These are phyloP conservation scores for Catocala fraxini DNA, from an alignment of 2,888 invertebrate genomes.

Conservation along the genomic window DNA sequence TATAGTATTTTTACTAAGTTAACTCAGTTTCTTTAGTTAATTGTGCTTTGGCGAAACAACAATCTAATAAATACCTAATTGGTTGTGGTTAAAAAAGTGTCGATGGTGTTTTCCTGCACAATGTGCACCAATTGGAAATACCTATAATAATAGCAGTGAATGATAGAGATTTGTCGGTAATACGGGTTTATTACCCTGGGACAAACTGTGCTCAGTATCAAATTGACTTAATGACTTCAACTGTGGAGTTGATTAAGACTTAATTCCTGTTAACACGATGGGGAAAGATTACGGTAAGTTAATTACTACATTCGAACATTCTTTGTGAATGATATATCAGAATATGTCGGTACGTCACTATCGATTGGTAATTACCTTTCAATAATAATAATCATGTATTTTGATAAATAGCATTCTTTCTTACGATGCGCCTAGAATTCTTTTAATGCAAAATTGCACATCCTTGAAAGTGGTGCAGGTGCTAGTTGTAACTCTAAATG, in stretches of 20 bases:
- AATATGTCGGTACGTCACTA: no score
- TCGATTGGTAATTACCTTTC: no score
- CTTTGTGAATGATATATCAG: no score
- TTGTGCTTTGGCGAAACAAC: neutral
- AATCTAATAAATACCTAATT: slow-evolving; percentile 22
- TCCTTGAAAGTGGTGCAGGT: neutral
- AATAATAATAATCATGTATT: no score
- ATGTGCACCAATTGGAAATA: slow-evolving; percentile 44
- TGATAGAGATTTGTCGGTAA: slow-evolving; percentile 25
- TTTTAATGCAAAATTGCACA: neutral
- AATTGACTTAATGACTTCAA: slow-evolving; percentile 38
- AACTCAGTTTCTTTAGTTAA: neutral
- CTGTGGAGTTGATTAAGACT: slow-evolving; percentile 34
- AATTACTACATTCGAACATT: neutral
- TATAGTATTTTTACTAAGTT: neutral
- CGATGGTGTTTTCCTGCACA: slow-evolving; percentile 27
- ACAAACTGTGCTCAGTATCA: slow-evolving; percentile 25
- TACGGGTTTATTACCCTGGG: slow-evolving; percentile 27
- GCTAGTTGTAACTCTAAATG: no score
- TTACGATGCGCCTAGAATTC: no score
- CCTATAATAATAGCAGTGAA: slow-evolving; percentile 28
- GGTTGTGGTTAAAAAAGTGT: slow-evolving; percentile 26
- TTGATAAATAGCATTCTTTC: neutral
- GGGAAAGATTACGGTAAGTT: slow-evolving; percentile 76
- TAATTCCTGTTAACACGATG: slow-evolving; percentile 54